phyloP scores from a whole-genome alignment of 2,888 invertebrate species.

The Alloplasta piceator region DNA sequence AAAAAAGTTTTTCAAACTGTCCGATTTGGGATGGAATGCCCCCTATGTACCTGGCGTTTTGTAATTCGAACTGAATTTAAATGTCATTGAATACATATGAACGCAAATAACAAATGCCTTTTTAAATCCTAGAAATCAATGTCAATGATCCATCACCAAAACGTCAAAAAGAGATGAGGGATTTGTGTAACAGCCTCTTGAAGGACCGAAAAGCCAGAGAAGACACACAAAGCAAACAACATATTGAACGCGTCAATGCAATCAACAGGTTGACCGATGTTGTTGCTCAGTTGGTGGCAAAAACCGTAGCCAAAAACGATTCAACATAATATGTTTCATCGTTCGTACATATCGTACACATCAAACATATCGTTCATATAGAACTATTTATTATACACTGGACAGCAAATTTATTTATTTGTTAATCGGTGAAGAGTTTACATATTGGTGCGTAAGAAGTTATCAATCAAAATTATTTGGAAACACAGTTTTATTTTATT shows the following conservation, averaged over 20 bases:
- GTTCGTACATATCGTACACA: too few relatives aligned
- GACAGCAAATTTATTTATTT: background rate
- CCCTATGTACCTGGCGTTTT: too few relatives aligned
- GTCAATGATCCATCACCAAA: too few relatives aligned
- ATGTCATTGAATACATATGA: background rate
- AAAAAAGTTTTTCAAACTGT: too few relatives aligned
- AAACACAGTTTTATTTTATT: too few relatives aligned
- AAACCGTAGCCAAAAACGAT: background rate
- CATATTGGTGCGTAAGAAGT: too few relatives aligned
- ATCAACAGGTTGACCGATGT: slow-evolving; percentile 3
- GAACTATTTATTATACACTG: background rate
- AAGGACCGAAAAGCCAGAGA: background rate
- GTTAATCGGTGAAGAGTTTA: slow-evolving; percentile 3
- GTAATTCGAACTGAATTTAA: background rate
- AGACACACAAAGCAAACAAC: background rate
- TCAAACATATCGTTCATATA: too few relatives aligned
- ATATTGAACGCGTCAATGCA: background rate
- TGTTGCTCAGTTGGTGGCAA: background rate
- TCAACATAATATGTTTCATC: background rate
- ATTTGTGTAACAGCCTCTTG: background rate
- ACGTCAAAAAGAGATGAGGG: background rate
- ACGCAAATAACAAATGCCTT: background rate
- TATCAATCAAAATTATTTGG: too few relatives aligned
- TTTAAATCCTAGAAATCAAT: too few relatives aligned
- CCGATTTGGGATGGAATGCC: too few relatives aligned